These are phyloP conservation scores for Palythoa caribaeorum DNA, from an alignment of 92 coral and sea anemone genomes.

Conservation along the genomic window DNA sequence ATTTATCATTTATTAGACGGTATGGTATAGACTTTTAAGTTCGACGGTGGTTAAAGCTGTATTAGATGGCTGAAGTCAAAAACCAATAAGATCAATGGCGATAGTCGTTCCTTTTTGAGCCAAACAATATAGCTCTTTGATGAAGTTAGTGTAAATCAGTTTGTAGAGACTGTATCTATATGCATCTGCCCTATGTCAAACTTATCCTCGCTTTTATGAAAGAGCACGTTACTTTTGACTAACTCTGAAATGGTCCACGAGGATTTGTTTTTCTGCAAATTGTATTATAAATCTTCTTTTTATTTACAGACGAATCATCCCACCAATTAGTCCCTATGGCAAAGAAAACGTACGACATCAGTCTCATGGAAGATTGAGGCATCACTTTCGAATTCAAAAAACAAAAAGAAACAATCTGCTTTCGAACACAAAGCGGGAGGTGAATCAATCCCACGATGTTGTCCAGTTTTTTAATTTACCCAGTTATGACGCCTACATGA, in stretches of 20 bases:
- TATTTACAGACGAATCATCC: not conserved
- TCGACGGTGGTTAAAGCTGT: not conserved
- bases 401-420: not conserved
- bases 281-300: not conserved
- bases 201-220: no score
- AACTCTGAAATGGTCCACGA: no score
- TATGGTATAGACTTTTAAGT: not conserved
- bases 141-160: no score
- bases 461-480: slow-evolving; percentile 39
- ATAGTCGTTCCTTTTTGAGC: no score
- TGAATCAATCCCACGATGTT: not conserved
- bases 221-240: no score
- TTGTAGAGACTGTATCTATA: no score
- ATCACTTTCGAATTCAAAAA: not conserved
- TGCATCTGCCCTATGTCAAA: no score
- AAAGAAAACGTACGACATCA: not conserved
- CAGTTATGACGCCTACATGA: slow-evolving; percentile 35
- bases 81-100: no score
- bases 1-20: not conserved
- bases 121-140: no score
- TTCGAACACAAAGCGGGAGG: not conserved
- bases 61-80: no score
- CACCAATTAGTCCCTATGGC: not conserved
- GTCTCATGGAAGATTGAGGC: not conserved
- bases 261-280: no score